phyloP scores from a whole-genome alignment of 2,888 invertebrate genomes.

The Rhaphigaster nebulosa region DNA sequence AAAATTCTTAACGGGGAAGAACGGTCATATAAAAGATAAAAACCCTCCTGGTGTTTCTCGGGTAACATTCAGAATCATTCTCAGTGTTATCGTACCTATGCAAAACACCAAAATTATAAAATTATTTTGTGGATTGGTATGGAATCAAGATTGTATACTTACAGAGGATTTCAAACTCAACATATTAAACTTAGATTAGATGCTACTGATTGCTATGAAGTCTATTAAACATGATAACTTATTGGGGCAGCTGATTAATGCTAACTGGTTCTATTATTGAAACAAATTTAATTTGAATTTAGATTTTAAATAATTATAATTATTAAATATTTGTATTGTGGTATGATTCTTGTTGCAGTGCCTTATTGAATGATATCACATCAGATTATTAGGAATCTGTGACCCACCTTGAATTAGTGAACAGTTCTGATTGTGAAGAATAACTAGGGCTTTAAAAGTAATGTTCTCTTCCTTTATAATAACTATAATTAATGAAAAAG shows the following conservation, averaged over 20 bases:
- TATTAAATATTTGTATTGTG: neutral
- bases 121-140: neutral
- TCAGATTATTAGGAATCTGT: neutral
- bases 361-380: neutral
- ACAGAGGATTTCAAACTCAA: neutral
- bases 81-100: no score
- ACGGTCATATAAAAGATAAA: no score
- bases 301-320: neutral
- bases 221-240: neutral
- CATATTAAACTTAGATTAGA: neutral
- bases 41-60: no score
- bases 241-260: neutral
- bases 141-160: neutral
- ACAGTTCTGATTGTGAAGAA: neutral
- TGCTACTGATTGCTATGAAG: neutral
- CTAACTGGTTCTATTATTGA: neutral
- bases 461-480: neutral
- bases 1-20: no score
- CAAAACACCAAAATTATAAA: neutral
- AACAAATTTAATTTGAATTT: neutral
- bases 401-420: neutral
- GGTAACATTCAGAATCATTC: no score
- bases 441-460: no score
- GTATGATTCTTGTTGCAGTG: neutral
- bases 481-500: neutral